A percentile compares a stretch with the other conserved stretches of the same genome.
phyloP scores from a whole-genome alignment of 2,888 invertebrate genomes.

The Bellardia bayeri region DNA sequence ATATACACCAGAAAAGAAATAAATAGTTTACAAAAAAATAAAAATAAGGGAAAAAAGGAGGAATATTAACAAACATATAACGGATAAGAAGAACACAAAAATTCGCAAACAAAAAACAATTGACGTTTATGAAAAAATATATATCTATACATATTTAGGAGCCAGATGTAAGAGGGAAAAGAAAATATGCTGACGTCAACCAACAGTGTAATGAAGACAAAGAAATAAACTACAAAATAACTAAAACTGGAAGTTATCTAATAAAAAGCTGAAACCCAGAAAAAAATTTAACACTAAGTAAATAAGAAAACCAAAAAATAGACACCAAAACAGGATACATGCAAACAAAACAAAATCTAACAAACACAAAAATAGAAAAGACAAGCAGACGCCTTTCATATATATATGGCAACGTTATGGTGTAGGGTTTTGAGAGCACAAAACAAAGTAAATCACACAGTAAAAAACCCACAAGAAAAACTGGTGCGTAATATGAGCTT shows the following conservation, averaged over 20 bases:
- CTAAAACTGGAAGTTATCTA: constrained; percentile 38
- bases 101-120: constrained; percentile 50
- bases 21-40: constrained; percentile 45
- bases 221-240: constrained; percentile 35
- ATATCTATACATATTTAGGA: neutral
- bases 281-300: neutral
- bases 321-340: constrained; percentile 41
- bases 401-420: constrained; percentile 46
- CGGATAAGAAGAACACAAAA: constrained; percentile 39
- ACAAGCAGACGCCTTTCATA: constrained; percentile 60
- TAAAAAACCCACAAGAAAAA: neutral
- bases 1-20: constrained; percentile 40
- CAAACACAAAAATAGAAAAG: constrained; percentile 17
- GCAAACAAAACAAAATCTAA: neutral
- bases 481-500: constrained; percentile 34
- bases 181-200: constrained; percentile 66
- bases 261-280: constrained; percentile 39
- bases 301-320: constrained; percentile 23
- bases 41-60: neutral
- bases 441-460: constrained; percentile 2
- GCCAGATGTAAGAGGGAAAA: constrained; percentile 25
- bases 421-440: constrained; percentile 9
- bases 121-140: constrained; percentile 38
- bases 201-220: constrained; percentile 39
- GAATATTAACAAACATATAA: constrained; percentile 36